Evolutionary conservation across 2,888 invertebrate genomes (phyloP).

Genomic region (Steinernema carpocapsae): DNA sequence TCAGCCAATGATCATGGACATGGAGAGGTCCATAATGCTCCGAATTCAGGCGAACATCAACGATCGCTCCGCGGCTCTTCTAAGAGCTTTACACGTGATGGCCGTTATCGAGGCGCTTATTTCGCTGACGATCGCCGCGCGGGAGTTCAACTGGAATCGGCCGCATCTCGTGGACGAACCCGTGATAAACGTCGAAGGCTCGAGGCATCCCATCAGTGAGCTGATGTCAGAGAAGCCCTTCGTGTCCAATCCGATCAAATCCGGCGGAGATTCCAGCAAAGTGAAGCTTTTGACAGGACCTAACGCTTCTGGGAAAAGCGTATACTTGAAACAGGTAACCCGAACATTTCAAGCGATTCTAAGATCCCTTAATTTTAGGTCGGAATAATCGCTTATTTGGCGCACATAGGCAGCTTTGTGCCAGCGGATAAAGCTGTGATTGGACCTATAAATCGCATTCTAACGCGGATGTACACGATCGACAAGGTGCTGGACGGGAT

Average conservation of each 20-base stretch:
- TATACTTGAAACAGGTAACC: conserved; percentile 82
- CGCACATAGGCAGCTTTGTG: conserved; percentile 87
- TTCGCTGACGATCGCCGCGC: conserved; percentile 73
- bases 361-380: conserved; percentile 70
- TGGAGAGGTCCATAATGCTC: conserved; percentile 80
- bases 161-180: conserved; percentile 74
- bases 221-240: conserved; percentile 71
- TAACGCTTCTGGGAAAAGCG: conserved; percentile 89
- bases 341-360: too few relatives aligned
- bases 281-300: conserved; percentile 86
- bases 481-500: conserved; percentile 82
- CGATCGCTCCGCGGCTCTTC: conserved; percentile 38
- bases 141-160: conserved; percentile 76
- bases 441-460: conserved; percentile 78
- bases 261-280: conserved; percentile 71
- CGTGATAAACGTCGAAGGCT: conserved; percentile 52
- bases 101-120: conserved; percentile 73
- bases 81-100: conserved; percentile 46
- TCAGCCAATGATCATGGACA: conserved; percentile 78
- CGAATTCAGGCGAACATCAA: conserved; percentile 72
- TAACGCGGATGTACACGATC: conserved; percentile 78
- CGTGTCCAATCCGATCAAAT: conserved; percentile 60
- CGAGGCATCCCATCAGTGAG: conserved; percentile 79
- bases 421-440: conserved; percentile 81
- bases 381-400: conserved; percentile 81